Conservation (phyloP, 1,140 invertebrate genomes). For the Brachionus asplanchnoidis region DNA sequence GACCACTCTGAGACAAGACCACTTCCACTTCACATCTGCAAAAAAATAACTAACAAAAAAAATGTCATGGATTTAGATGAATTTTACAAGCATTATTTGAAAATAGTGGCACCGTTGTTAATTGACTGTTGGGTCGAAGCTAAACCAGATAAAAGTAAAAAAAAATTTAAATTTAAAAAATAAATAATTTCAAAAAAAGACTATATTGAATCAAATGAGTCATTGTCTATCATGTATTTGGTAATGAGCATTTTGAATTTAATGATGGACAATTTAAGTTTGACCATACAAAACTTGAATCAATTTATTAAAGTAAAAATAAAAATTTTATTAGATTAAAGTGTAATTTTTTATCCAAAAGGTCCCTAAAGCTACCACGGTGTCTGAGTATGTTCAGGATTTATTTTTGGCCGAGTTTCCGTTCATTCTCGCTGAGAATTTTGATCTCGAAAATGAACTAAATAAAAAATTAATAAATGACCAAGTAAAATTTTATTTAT, state of each 20-base stretch:
- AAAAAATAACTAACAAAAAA: not conserved
- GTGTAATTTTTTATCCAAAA: not conserved
- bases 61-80: not conserved
- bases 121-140: conserved; percentile 52
- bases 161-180: not conserved
- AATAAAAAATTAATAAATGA: conserved; percentile 17
- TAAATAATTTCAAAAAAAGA: not conserved
- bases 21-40: not conserved
- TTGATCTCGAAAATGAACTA: not conserved
- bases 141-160: conserved; percentile 42
- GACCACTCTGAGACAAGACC: conserved; percentile 26
- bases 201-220: conserved; percentile 15
- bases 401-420: conserved; percentile 28
- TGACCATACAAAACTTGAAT: not conserved
- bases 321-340: not conserved
- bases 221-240: conserved; percentile 8
- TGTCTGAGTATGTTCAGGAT: not conserved
- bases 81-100: conserved; percentile 43
- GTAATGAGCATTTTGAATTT: conserved; percentile 8
- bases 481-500: not conserved
- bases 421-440: not conserved
- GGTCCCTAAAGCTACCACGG: not conserved
- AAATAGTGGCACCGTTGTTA: conserved; percentile 47
- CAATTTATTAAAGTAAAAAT: conserved; percentile 26
- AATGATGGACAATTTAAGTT: not conserved